phyloP scores from a whole-genome alignment of 2,888 invertebrate genomes.

The Lumbricus terrestris region DNA sequence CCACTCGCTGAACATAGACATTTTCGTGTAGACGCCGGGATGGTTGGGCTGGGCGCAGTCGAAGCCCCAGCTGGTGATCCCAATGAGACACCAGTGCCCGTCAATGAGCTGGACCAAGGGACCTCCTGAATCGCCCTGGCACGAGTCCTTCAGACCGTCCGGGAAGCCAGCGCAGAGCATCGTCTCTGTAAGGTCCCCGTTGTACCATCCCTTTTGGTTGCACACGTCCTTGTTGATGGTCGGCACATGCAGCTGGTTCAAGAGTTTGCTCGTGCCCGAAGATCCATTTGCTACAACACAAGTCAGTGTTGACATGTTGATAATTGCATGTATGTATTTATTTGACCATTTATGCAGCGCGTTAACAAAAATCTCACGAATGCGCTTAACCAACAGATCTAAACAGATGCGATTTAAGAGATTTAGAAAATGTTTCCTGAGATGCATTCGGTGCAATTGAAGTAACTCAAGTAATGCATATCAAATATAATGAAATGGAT shows the following conservation, averaged over 20 bases:
- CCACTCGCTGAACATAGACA: neutral
- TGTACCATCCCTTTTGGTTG: conserved; percentile 34
- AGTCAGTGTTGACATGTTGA: neutral
- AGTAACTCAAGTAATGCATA: no score
- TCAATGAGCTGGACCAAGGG: conserved; percentile 49
- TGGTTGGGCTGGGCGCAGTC: conserved; percentile 48
- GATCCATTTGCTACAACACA: neutral
- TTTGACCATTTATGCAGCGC: no score
- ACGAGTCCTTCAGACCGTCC: conserved; percentile 33
- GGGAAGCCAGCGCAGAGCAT: conserved; percentile 37
- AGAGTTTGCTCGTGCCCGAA: neutral
- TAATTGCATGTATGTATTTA: no score
- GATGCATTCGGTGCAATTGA: no score
- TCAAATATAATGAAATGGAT: no score
- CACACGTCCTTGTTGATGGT: conserved; percentile 25
- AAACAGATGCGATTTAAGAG: no score
- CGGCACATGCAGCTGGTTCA: conserved; percentile 32
- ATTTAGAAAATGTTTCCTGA: no score
- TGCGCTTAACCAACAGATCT: no score
- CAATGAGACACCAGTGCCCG: conserved; percentile 47
- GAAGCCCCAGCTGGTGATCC: conserved; percentile 54
- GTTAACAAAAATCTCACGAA: no score
- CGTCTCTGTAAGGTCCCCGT: conserved; percentile 18
- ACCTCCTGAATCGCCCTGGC: conserved; percentile 52
- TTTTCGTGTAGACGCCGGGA: conserved; percentile 51